phyloP scores from a whole-genome alignment of 2,113 vertebrate species.

The Willisornis vidua region DNA sequence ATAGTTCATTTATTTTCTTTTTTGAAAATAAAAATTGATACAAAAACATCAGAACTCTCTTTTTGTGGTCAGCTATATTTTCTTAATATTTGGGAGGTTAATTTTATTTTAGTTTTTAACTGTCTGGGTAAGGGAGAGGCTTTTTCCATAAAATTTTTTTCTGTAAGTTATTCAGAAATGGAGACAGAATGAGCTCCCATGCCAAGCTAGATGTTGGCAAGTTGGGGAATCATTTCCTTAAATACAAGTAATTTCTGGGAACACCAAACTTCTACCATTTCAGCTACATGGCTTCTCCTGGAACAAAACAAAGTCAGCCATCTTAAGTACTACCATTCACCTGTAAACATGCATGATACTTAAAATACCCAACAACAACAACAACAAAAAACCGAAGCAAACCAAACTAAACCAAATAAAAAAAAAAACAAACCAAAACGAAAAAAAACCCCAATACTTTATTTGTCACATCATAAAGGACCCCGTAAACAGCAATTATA shows the following conservation, averaged over 20 bases:
- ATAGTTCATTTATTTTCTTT: not conserved
- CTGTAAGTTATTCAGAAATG: not conserved
- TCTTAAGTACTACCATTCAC: not conserved
- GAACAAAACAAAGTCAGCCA: not conserved
- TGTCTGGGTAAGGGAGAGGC: not conserved
- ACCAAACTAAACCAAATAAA: not conserved
- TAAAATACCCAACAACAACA: not conserved
- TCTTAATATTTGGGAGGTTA: not conserved
- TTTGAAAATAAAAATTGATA: not conserved
- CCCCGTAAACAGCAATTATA: not conserved
- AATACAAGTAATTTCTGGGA: not conserved
- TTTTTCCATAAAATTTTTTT: not conserved
- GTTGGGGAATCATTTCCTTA: not conserved
- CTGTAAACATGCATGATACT: not conserved
- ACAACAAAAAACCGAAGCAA: not conserved
- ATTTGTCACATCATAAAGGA: not conserved
- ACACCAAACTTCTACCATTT: not conserved
- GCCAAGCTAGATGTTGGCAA: not conserved
- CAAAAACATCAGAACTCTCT: not conserved
- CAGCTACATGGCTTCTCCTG: not conserved
- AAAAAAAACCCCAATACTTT: rapidly evolving
- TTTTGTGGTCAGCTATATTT: not conserved
- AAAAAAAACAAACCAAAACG: not conserved
- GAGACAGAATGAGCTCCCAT: not conserved
- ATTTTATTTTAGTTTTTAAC: not conserved